Percentiles rank a stretch among this genome's conserved stretches.
Conservation (phyloP, 2,888 invertebrate species). For the Sclerodermus sp. region DNA sequence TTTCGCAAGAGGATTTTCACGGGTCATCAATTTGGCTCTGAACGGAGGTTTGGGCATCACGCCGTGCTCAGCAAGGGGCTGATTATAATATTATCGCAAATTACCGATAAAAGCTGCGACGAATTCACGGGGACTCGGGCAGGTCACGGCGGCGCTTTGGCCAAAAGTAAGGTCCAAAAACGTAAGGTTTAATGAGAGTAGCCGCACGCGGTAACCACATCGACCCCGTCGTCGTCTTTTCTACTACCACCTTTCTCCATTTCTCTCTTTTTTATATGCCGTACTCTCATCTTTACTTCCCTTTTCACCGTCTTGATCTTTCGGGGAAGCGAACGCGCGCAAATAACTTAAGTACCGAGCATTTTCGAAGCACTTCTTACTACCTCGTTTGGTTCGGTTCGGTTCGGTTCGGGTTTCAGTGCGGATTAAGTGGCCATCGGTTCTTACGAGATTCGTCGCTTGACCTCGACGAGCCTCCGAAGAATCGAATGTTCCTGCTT, state of each 20-base stretch:
- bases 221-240: too few relatives aligned
- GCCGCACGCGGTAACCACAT: too few relatives aligned
- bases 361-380: constrained; percentile 28
- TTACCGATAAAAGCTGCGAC: constrained; percentile 39
- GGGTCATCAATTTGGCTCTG: constrained; percentile 40
- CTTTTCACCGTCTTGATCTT: neutral
- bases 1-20: constrained; percentile 32
- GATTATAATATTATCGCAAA: constrained; percentile 48
- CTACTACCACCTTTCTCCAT: too few relatives aligned
- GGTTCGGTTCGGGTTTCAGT: constrained; percentile 20
- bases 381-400: too few relatives aligned
- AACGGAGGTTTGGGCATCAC: constrained; percentile 18
- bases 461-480: constrained; percentile 22
- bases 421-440: constrained; percentile 26
- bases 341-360: constrained; percentile 8
- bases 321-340: constrained; percentile 8
- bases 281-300: too few relatives aligned
- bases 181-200: too few relatives aligned
- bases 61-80: constrained; percentile 28
- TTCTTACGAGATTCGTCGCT: constrained; percentile 20
- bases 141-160: constrained; percentile 18
- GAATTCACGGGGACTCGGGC: constrained; percentile 34
- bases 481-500: constrained; percentile 1
- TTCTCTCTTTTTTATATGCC: too few relatives aligned
- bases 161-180: too few relatives aligned